Base-by-base conservation (phyloP, 2,113 vertebrate genomes). In the Caracal caracal region DNA sequence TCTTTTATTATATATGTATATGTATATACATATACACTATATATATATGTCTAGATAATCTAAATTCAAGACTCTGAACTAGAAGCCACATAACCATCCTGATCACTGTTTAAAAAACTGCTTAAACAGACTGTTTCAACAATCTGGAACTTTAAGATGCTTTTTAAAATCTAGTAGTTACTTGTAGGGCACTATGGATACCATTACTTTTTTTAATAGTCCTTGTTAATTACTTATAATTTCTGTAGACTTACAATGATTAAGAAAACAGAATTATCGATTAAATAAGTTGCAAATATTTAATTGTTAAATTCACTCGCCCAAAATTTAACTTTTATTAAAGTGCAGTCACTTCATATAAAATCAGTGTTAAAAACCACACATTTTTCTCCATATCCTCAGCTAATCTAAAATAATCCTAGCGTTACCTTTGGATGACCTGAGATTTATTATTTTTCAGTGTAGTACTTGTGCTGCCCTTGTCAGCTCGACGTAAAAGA, bases 361-460 rank as follows among this genome's bases (percentile, higher is more conserved):
- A 89, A 92, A 65, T 68, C 63, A 75, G 28, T 86, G 53, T 80
- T 70, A 70, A 83, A 92, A 93, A 86, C 19, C 56, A 89, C 92
- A 73, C 1, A 75, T 61, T 86, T 94, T 89, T 71, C 79, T 94
- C 63, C 1, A 0, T 37, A 71, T 78, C 76, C 66, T 63, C 80
- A 87, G 22, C 53, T 93, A 19, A 28, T 65, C 63, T 85, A 40
- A 78, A 24, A 92, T 47, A 92, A 95, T 47, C 37, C 71, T 93
- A 35, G 24, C 66, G 3, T 83, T 78, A 96, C 95, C 96, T 97
- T 19, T 88, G 79, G 56, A 35, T 92, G 94, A 97, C 82, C 96
- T 81, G 88, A 95, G 83, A 93, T 91, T 79, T 93, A 83, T 33
- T 75, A 35, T 13, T 86, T 91, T 84, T 83, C 86, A 33, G 37